Evolutionary conservation across 2,113 vertebrate species (phyloP).

Genomic region (Bettongia penicillata): DNA sequence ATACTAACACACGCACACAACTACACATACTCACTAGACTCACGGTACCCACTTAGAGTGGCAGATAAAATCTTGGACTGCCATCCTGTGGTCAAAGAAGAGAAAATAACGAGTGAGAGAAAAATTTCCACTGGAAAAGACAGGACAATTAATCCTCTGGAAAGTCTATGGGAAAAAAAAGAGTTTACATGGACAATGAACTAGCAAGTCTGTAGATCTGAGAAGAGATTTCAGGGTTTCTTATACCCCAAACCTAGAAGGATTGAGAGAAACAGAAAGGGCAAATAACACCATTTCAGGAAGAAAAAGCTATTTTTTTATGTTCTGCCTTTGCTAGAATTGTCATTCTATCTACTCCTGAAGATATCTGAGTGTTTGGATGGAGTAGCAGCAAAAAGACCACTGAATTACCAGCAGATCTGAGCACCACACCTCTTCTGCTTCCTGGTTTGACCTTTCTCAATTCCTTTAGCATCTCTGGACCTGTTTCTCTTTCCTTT

Average conservation of each 20-base stretch:
- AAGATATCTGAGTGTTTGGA: neutral
- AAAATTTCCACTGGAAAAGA: fast-evolving
- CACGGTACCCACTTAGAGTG: fast-evolving
- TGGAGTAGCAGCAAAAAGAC: neutral
- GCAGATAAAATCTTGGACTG: constrained; percentile 67
- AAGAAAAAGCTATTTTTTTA: neutral
- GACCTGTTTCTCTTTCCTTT: neutral
- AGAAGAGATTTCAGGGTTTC: neutral
- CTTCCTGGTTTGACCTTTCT: neutral
- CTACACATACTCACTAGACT: neutral
- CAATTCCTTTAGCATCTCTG: neutral
- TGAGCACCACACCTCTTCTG: neutral
- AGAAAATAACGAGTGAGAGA: neutral
- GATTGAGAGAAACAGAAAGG: neutral
- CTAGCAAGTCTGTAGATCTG: neutral
- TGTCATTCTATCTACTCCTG: neutral
- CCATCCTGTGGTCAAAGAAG: constrained; percentile 72
- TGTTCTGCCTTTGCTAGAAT: neutral
- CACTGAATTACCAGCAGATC: neutral
- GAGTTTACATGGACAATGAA: neutral
- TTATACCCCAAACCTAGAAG: neutral
- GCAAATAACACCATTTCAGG: neutral
- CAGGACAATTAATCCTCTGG: fast-evolving
- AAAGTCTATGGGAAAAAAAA: neutral
- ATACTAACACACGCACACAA: constrained; percentile 33